These are phyloP conservation scores for Megaceryle torquata DNA, from an alignment of 2,113 vertebrate genomes.

Conservation along the genomic window DNA sequence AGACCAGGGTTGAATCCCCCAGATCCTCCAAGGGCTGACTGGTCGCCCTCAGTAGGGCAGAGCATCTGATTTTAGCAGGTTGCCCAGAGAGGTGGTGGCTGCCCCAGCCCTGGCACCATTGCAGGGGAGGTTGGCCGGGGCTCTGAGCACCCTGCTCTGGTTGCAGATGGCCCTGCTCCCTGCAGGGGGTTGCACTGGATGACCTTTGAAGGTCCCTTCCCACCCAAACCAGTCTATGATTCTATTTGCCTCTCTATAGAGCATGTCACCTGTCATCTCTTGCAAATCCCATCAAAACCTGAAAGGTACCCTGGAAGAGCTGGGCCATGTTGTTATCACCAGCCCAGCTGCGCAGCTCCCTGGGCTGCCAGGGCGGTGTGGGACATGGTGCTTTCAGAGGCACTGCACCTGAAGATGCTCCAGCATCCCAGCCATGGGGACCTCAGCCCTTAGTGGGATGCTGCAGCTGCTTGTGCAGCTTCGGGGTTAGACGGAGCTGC, in stretches of 20 bases:
- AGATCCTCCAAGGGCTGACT: background rate
- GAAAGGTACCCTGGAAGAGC: background rate
- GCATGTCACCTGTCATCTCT: background rate
- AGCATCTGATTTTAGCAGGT: background rate
- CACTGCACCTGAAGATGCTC: background rate
- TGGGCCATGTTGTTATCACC: background rate
- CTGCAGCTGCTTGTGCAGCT: background rate
- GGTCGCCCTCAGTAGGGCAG: background rate
- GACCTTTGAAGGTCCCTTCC: too few relatives aligned
- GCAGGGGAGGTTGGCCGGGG: background rate
- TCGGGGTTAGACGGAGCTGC: background rate
- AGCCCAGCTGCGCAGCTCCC: background rate
- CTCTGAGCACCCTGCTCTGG: background rate
- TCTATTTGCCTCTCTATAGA: background rate
- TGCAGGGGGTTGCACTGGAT: background rate
- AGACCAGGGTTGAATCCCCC: background rate
- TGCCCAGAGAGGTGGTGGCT: background rate
- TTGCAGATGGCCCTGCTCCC: background rate
- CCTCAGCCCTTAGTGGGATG: background rate
- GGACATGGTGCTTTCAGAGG: background rate
- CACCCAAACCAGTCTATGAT: too few relatives aligned
- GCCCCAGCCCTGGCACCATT: background rate
- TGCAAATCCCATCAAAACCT: background rate
- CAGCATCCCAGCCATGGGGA: background rate
- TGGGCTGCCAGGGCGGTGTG: background rate